phyloP scores from a whole-genome alignment of 2,113 vertebrate genomes.

The Caracal caracal region DNA sequence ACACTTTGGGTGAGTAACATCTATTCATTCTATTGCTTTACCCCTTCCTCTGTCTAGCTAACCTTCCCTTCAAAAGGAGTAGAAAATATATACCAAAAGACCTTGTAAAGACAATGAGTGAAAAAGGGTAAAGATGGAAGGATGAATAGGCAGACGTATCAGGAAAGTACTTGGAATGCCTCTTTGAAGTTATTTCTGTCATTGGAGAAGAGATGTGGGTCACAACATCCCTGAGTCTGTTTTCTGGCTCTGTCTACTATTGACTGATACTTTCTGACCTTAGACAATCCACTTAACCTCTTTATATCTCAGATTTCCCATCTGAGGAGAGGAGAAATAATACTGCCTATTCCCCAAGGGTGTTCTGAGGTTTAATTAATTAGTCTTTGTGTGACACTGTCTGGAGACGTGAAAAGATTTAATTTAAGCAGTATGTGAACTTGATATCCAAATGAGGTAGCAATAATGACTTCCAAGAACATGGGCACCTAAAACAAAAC shows the following conservation, averaged over 20 bases:
- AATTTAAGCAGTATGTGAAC: constrained; percentile 68
- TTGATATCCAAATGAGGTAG: constrained; percentile 57
- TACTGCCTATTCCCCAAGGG: constrained; percentile 61
- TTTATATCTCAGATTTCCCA: constrained; percentile 73
- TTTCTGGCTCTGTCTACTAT: constrained; percentile 61
- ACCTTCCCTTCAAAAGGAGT: constrained; percentile 58
- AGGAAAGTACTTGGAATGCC: not conserved
- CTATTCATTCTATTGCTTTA: constrained; percentile 50
- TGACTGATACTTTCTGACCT: constrained; percentile 72
- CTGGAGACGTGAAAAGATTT: constrained; percentile 66
- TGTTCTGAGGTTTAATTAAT: constrained; percentile 78
- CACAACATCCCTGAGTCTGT: not conserved
- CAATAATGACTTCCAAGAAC: constrained; percentile 50
- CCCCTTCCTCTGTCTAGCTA: constrained; percentile 79
- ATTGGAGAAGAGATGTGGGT: not conserved
- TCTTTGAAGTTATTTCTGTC: constrained; percentile 39
- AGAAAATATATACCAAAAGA: constrained; percentile 59
- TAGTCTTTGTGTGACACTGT: constrained; percentile 66
- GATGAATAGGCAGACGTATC: constrained; percentile 21
- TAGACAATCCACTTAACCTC: constrained; percentile 71
- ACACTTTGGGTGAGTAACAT: constrained; percentile 62
- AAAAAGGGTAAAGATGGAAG: constrained; percentile 56
- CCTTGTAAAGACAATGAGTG: constrained; percentile 49
- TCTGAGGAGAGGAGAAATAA: constrained; percentile 67
- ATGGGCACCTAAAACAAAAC: not conserved